These are phyloP conservation scores for Phocides pigmalion DNA, from an alignment of 1,140 invertebrate species.

Conservation along the genomic window DNA sequence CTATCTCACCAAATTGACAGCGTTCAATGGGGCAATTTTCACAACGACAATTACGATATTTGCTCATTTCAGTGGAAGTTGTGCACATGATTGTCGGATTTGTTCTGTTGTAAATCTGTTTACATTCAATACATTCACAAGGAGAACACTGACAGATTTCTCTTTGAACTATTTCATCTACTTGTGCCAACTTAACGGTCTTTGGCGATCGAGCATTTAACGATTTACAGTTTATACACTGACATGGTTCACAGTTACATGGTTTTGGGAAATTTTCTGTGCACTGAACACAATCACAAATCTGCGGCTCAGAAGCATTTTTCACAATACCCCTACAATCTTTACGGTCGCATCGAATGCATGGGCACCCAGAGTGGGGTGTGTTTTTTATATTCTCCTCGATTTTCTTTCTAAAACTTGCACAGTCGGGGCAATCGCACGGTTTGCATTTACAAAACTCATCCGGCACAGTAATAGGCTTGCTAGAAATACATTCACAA, in stretches of 20 bases:
- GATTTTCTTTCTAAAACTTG: constrained; percentile 28
- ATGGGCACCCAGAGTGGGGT: constrained; percentile 40
- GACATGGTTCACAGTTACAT: constrained; percentile 51
- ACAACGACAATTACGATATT: constrained; percentile 45
- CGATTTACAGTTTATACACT: constrained; percentile 49
- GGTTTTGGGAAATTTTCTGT: constrained; percentile 34
- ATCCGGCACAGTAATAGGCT: constrained; percentile 21
- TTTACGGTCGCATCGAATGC: constrained; percentile 47
- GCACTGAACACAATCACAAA: constrained; percentile 50
- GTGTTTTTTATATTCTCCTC: constrained; percentile 16
- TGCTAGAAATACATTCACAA: constrained; percentile 62
- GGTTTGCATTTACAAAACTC: constrained; percentile 52
- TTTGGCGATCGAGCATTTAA: neutral
- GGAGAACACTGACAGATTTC: constrained; percentile 51
- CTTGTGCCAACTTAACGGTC: constrained; percentile 43
- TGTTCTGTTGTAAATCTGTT: constrained; percentile 37
- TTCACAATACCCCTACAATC: constrained; percentile 42
- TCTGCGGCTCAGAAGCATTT: constrained; percentile 1
- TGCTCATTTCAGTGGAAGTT: constrained; percentile 43
- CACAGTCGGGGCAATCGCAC: constrained; percentile 55
- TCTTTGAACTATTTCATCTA: constrained; percentile 36
- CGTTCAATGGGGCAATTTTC: constrained; percentile 43
- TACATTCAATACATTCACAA: constrained; percentile 58
- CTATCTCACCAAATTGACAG: constrained; percentile 38
- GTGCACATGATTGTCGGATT: constrained; percentile 44